phyloP scores from a whole-genome alignment of 2,113 vertebrate genomes.

The Poeciliopsis prolifica region DNA sequence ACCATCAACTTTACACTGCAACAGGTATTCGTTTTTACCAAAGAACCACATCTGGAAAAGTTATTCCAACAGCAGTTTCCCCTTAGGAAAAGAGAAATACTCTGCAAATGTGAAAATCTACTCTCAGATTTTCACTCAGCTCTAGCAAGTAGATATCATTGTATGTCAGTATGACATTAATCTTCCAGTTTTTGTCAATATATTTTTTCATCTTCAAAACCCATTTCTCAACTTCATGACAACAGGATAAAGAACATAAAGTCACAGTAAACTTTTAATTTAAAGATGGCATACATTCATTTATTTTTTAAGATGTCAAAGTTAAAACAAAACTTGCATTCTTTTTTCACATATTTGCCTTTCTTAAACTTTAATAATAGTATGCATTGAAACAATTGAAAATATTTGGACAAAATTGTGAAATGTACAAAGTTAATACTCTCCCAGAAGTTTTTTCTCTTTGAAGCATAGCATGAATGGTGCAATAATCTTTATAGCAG shows the following conservation, averaged over 20 bases:
- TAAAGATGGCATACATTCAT: no score
- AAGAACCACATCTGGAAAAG: conserved; percentile 57
- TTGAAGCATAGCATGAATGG: conserved; percentile 31
- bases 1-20: conserved; percentile 46
- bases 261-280: no score
- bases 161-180: no score
- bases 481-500: conserved; percentile 54
- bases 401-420: conserved; percentile 44
- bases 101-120: neutral
- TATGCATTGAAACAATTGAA: neutral
- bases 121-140: no score
- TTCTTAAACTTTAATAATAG: neutral
- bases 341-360: no score
- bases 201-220: no score
- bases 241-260: no score
- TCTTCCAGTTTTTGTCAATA: no score
- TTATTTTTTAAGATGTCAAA: no score
- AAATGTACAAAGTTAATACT: conserved; percentile 46
- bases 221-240: neutral
- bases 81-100: neutral
- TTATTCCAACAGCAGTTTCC: neutral
- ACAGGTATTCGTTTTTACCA: conserved; percentile 40
- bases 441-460: conserved; percentile 36
- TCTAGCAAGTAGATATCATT: no score
- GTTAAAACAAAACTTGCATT: no score